These are phyloP conservation scores for Bellardia bayeri DNA, from an alignment of 2,888 invertebrate species.

Conservation along the genomic window DNA sequence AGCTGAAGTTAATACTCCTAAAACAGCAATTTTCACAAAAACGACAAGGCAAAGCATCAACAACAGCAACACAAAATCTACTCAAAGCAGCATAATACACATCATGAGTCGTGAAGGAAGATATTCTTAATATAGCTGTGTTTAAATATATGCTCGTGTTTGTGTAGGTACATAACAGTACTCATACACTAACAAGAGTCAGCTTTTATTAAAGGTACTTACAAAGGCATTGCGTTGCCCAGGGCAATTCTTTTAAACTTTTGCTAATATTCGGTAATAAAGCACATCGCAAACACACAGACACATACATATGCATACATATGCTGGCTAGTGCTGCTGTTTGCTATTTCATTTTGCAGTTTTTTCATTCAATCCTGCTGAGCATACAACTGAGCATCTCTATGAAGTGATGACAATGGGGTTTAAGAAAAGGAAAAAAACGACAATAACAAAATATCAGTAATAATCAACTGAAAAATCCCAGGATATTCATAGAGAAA, in stretches of 20 bases:
- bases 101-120: neutral
- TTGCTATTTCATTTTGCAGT: neutral
- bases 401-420: slow-evolving; percentile 27
- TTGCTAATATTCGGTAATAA: slow-evolving; percentile 65
- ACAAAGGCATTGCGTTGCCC: slow-evolving; percentile 60
- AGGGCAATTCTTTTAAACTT: slow-evolving; percentile 66
- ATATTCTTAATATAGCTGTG: no score
- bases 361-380: neutral
- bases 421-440: slow-evolving; percentile 22
- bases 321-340: neutral
- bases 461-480: slow-evolving; percentile 27
- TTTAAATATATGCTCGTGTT: neutral
- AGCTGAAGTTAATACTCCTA: slow-evolving; percentile 37
- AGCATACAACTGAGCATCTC: neutral
- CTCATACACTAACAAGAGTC: slow-evolving; percentile 32
- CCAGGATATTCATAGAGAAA: slow-evolving; percentile 14
- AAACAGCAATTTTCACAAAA: neutral
- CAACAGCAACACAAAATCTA: slow-evolving; percentile 4
- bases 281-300: slow-evolving; percentile 24
- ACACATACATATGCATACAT: neutral
- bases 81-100: neutral
- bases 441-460: neutral
- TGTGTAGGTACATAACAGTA: slow-evolving; percentile 11
- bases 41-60: neutral
- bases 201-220: slow-evolving; percentile 54